Evolutionary conservation across 2,797 vertebrate species (phyloP), one percentile per base, ranked within the genome.

Genomic region (Chromobotia macracanthus): DNA sequence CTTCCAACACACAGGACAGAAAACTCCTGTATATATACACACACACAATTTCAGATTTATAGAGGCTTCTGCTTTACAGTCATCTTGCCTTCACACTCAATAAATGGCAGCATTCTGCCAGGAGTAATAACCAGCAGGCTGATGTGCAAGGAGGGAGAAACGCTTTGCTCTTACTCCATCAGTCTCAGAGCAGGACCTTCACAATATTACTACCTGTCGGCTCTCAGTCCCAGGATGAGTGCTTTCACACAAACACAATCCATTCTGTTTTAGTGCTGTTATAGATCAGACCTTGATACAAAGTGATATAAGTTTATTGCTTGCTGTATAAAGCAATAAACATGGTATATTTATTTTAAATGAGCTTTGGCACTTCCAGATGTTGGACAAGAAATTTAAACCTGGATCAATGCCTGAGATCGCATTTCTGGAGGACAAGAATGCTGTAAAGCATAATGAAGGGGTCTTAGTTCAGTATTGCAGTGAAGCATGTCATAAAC

Each of bases 101-200:
- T 85, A 80, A 85, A 85, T 80, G 60, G 71, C 80, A 68, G 78
- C 79, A 18, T 71, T 66, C 73, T 83, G 77, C 82, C 74, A 80
- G 67, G 72, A 53, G 71, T 80, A 83, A 87, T 87, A 80, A 87
- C 81, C 73, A 72, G 44, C 56, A 61, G 64, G 68, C 53, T 81
- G 69, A 85, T 63, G 18, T 65, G 12, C 80, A 61, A 28, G 70
- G 23, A 73, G 65, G 75, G 50, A 60, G 64, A 73, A 44, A 48
- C 41, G 64, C 13, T 70, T 53, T 21, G 60, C 80, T 21, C 66
- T 69, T 55, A 58, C 73, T 82, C 35, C 35, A 58, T 72, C 44
- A 61, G 28, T 80, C 61, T 79, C 44, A 55, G 51, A 78, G 56
- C 71, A 53, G 35, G 74, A 69, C 58, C 51, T 68, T 73, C 44